Conservation (phyloP, 1,140 invertebrate genomes). For the Drosophila sp. region DNA sequence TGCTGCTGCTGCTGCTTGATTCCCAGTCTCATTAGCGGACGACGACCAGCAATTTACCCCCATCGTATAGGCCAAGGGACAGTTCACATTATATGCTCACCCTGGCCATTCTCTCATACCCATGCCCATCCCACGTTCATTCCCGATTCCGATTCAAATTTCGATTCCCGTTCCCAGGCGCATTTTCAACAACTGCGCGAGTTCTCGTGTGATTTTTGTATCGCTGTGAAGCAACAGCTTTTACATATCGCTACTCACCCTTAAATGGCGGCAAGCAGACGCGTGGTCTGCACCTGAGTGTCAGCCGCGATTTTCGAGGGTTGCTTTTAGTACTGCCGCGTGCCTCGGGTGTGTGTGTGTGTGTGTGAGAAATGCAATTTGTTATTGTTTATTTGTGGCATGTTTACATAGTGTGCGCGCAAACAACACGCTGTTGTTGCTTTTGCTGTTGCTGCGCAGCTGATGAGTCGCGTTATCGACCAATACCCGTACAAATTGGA, state of each 20-base stretch:
- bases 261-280: slow-evolving; percentile 3
- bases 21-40: slow-evolving; percentile 62
- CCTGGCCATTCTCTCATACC: slow-evolving; percentile 26
- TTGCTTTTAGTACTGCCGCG: slow-evolving; percentile 53
- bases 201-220: slow-evolving; percentile 75
- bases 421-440: slow-evolving; percentile 11
- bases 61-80: slow-evolving; percentile 16
- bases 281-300: slow-evolving; percentile 59
- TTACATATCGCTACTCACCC: slow-evolving; percentile 17
- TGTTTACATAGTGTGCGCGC: slow-evolving; percentile 44
- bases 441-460: slow-evolving; percentile 4
- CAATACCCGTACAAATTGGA: slow-evolving; percentile 25
- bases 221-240: slow-evolving; percentile 60
- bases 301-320: slow-evolving; percentile 41
- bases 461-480: slow-evolving; percentile 4
- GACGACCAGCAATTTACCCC: slow-evolving; percentile 47
- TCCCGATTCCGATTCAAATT: slow-evolving; percentile 20
- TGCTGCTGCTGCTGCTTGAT: slow-evolving; percentile 20
- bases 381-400: slow-evolving; percentile 69
- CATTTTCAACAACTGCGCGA: slow-evolving; percentile 59
- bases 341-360: slow-evolving; percentile 48
- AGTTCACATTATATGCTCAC: slow-evolving; percentile 66
- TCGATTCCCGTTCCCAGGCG: slow-evolving; percentile 39
- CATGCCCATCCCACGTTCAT: not conserved
- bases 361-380: slow-evolving; percentile 68